Base-by-base conservation (phyloP, 1,140 invertebrate genomes). In the Diorhabda carinulata region DNA sequence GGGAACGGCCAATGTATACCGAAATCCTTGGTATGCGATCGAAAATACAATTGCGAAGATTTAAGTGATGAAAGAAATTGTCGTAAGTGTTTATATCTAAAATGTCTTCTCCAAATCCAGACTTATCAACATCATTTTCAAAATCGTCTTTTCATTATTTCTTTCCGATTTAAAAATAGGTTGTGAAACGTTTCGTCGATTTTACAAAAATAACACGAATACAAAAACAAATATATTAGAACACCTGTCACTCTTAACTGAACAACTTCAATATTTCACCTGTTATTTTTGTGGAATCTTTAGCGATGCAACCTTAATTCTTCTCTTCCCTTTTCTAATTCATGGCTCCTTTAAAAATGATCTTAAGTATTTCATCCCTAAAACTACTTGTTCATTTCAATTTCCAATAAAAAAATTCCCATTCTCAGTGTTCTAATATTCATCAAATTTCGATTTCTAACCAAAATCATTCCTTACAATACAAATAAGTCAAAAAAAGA, bases 1-100 rank as follows among this genome's bases (percentile, higher is more conserved):
- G 82, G 83, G 77, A 86, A 87, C 75, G 90, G 90, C 75, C 84
- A 85, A 76, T 84, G 82, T 76, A 81, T 87, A 64, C 81, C 77
- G 25, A 83, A 83, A 68, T 45, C 68, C 6, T 43, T 80, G 68
- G 81, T 81, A 63, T 90, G 88, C 76, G 82, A 90, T 78, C 83
- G 84, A 25, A 78, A 79, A 7, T 78, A 79, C 41, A 86, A 90
- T 74, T 90, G 89, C 74, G 79, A 81, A 59, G 88, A 90, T 78
- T 83, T 83, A 42, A 86, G 83, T 70, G 89, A 90, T 72, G 87
- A 88, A 74, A 72, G 70, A 72, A 73, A 77, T 67, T 81, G 79
- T 79, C 79, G 79, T 81, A 81, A 81, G 79, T 81, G 67, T 73
- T 75, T 64, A 25, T 45, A 61, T 52, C 47, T 52, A 8, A 6